Base-by-base conservation (phyloP, 2,797 vertebrate genomes). In the Lepus oiostolus region DNA sequence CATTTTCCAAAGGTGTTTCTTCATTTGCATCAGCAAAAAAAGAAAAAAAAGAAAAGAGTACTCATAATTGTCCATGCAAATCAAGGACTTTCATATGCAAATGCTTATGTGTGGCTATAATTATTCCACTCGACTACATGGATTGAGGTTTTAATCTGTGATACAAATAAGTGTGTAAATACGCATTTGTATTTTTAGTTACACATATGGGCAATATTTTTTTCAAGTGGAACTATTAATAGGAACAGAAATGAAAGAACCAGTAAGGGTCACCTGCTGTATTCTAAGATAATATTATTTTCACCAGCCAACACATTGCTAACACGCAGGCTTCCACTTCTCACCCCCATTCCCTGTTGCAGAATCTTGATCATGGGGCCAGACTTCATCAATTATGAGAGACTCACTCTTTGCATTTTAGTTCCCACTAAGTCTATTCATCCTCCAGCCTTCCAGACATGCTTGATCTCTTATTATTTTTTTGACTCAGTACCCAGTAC, bases 81-180 rank as follows among this genome's bases (percentile, higher is more conserved):
- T 96, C 96, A 97, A 96, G 92, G 93, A 95, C 88, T 95, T 95
- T 97, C 95, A 97, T 94, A 97, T 97, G 95, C 95, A 97, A 96
- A 97, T 97, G 63, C 16, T 94, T 93, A 82, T 94, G 81, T 94
- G 90, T 94, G 92, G 80, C 90, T 96, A 32, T 81, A 96, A 97
- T 97, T 96, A 96, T 72, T 79, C 93, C 84, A 58, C 86, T 97
- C 76, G 83, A 90, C 82, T 89, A 85, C 90, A 94, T 1, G 35
- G 91, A 95, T 8, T 86, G 90, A 94, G 86, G 35, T 93, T 95
- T 92, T 94, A 95, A 96, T 96, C 93, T 93, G 85, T 88, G 96
- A 95, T 89, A 97, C 95, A 97, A 96, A 88, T 95, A 97, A 96
- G 58, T 95, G 94, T 97, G 95, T 90, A 97, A 97, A 96, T 97